phyloP scores from a whole-genome alignment of 1,140 invertebrate genomes.

The Drosophila lowei region DNA sequence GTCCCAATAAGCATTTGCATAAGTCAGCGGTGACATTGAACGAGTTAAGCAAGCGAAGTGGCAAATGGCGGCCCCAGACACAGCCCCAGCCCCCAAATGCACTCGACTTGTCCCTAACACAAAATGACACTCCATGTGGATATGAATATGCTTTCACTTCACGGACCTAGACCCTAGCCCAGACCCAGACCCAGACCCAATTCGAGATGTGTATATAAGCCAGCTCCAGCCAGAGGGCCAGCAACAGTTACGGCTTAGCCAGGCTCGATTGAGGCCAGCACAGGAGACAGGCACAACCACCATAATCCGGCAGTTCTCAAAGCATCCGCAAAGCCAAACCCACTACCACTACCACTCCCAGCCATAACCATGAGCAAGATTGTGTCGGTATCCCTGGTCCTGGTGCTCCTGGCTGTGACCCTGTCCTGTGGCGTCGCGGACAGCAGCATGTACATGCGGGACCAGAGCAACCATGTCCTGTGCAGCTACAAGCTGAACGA shows the following conservation, averaged over 20 bases:
- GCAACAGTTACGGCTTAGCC: slow-evolving; percentile 57
- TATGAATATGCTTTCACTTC: slow-evolving; percentile 22
- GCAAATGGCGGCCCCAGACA: slow-evolving; percentile 1
- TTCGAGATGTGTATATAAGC: slow-evolving; percentile 61
- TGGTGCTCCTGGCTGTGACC: slow-evolving; percentile 28
- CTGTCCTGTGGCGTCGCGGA: slow-evolving; percentile 16
- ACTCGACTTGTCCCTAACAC: slow-evolving; percentile 67
- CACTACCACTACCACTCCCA: slow-evolving; percentile 3
- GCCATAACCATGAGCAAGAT: slow-evolving; percentile 44
- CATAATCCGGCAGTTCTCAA: slow-evolving; percentile 10
- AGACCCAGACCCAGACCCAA: slow-evolving; percentile 32
- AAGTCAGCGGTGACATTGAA: slow-evolving; percentile 79
- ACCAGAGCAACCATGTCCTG: slow-evolving; percentile 1
- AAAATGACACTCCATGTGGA: slow-evolving; percentile 55
- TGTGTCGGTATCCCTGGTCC: slow-evolving; percentile 26
- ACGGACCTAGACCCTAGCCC: slow-evolving; percentile 14
- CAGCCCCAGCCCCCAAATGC: slow-evolving; percentile 51
- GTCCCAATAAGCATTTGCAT: slow-evolving; percentile 60
- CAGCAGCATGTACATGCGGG: background rate
- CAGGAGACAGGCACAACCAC: background rate
- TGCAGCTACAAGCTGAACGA: slow-evolving; percentile 59
- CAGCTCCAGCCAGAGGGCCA: slow-evolving; percentile 3
- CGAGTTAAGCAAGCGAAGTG: slow-evolving; percentile 61
- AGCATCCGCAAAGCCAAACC: slow-evolving; percentile 16
- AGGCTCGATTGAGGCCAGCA: slow-evolving; percentile 1